A percentile compares a stretch with the other conserved stretches of the same genome.
phyloP scores from a whole-genome alignment of 2,113 vertebrate species.

The Glareola pratincola region DNA sequence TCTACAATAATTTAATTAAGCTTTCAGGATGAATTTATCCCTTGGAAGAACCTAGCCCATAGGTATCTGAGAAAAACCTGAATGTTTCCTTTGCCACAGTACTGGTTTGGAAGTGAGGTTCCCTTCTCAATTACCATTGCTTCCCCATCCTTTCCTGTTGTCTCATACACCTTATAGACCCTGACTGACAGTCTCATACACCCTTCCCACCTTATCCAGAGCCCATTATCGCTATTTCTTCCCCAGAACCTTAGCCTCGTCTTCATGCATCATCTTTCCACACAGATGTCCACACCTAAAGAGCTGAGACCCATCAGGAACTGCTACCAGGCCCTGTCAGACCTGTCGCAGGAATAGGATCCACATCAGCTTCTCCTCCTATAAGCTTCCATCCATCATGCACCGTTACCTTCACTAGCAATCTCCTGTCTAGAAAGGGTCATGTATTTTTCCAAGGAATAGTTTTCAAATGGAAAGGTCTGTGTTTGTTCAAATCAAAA shows the following conservation, averaged over 20 bases:
- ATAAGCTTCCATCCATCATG: background rate
- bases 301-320: background rate
- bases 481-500: background rate
- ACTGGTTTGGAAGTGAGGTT: background rate
- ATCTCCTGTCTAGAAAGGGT: background rate
- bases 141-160: background rate
- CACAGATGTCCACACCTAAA: background rate
- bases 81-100: background rate
- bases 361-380: background rate
- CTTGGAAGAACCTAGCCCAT: background rate
- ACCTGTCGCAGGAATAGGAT: background rate
- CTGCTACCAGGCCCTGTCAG: background rate
- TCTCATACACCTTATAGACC: background rate
- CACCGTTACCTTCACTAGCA: background rate
- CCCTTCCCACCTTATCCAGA: background rate
- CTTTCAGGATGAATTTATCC: background rate
- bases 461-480: background rate
- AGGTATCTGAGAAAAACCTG: background rate
- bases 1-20: background rate
- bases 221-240: background rate
- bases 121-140: background rate
- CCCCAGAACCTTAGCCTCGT: background rate
- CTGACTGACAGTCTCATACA: background rate
- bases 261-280: background rate
- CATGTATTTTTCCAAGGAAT: background rate